Evolutionary conservation across 2,888 invertebrate genomes (phyloP), one percentile per base, ranked within the genome.

Genomic region (Rambutsinella grinnellia): DNA sequence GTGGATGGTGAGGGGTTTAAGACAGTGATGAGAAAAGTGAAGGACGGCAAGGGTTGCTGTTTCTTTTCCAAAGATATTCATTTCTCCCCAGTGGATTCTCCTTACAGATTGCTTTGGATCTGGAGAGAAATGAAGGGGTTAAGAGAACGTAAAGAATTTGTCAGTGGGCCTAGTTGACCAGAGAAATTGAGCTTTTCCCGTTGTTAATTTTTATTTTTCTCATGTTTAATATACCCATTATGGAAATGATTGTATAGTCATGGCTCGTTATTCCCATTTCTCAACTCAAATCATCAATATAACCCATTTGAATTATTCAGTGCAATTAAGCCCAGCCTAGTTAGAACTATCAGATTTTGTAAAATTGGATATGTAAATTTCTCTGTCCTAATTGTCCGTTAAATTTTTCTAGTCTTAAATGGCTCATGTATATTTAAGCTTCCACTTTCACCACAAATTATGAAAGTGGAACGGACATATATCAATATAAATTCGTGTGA

Each of bases 11-110:
- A 49, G 23, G 17, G 8, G n/a, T 24, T 56, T 24, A 5, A 36
- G 36, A 36, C 36, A 36, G 5, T 56, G 56, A 56, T 56, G 56
- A 23, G 56, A 56, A 36, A 36, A 36, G 36, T 36, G 36, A 36
- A 36, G 36, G 36, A 36, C 15, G 27, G 56, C 15, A 56, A 13
- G 36, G 36, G 36, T 36, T 36, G 36, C 5, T n/a, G n/a, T n/a
- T n/a, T n/a, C n/a, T n/a, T n/a, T n/a, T n/a, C n/a, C n/a, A 26
- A 51, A 27, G n/a, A 17, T 17, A 53, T 63, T 51, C 51, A 63
- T 51, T 53, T 63, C 21, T 63, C 63, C 63, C 63, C 63, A 23
- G 63, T 24, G 60, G 46, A 36, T 36, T 36, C 36, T 36, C 36
- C 36, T 36, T 5, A 36, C 6, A 36, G 36, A 36, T 36, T 36